Evolutionary conservation across 2,888 invertebrate genomes (phyloP).

Genomic region (Drosophila maculinotata): DNA sequence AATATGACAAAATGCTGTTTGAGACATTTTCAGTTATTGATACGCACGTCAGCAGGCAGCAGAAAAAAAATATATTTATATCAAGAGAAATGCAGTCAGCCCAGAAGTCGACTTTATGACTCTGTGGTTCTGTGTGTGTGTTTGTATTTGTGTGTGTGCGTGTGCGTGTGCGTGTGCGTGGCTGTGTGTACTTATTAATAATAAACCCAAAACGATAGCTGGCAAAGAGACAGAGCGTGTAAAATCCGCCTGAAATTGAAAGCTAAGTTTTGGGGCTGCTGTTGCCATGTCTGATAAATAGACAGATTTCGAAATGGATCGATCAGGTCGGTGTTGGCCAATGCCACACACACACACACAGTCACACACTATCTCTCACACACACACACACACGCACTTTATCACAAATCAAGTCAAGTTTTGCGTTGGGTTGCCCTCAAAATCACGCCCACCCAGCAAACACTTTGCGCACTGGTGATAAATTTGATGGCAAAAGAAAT

Average conservation of each 20-base stretch:
- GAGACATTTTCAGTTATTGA: slow-evolving; percentile 82
- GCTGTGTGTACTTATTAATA: slow-evolving; percentile 67
- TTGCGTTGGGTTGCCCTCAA: slow-evolving; percentile 43
- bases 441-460: slow-evolving; percentile 67
- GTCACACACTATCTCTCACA: not conserved
- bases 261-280: slow-evolving; percentile 60
- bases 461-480: slow-evolving; percentile 64
- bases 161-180: slow-evolving; percentile 13
- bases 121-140: not conserved
- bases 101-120: slow-evolving; percentile 59
- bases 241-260: slow-evolving; percentile 73
- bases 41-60: slow-evolving; percentile 72
- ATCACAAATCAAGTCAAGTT: slow-evolving; percentile 81
- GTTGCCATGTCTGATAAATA: slow-evolving; percentile 67
- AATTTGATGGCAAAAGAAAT: slow-evolving; percentile 78
- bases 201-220: slow-evolving; percentile 58
- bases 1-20: slow-evolving; percentile 82
- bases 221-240: slow-evolving; percentile 44
- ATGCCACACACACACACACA: slow-evolving; percentile 65
- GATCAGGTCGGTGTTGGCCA: no score
- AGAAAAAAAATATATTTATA: slow-evolving; percentile 28
- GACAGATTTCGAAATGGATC: slow-evolving; percentile 31
- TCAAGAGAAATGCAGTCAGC: slow-evolving; percentile 59
- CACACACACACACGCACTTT: slow-evolving; percentile 63
- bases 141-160: no score